A percentile compares a stretch with the other conserved stretches of the same genome.
Evolutionary conservation across 2,888 invertebrate genomes (phyloP).

Genomic region (Stenurella melanura): DNA sequence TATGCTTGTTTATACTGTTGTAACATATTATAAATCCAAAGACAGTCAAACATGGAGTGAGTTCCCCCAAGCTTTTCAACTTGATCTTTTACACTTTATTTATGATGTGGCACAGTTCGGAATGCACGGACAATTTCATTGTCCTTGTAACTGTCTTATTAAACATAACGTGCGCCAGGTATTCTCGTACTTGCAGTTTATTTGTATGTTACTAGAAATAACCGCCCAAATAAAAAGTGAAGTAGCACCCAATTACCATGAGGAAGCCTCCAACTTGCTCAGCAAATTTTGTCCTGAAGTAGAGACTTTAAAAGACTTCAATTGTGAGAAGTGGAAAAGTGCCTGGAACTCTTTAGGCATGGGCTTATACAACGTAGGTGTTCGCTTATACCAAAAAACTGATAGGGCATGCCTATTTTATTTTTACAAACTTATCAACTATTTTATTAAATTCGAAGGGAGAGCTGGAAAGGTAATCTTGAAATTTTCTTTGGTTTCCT

Average conservation of each 20-base stretch:
- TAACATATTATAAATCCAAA: slow-evolving; percentile 43
- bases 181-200: slow-evolving; percentile 37
- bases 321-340: slow-evolving; percentile 54
- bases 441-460: slow-evolving; percentile 51
- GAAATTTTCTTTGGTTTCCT: slow-evolving; percentile 45
- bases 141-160: slow-evolving; percentile 44
- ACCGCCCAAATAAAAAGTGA: slow-evolving; percentile 37
- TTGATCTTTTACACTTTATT: slow-evolving; percentile 42
- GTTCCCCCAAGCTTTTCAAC: slow-evolving; percentile 33
- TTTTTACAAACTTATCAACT: slow-evolving; percentile 45
- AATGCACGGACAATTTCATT: slow-evolving; percentile 31
- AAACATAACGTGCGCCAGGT: slow-evolving; percentile 33
- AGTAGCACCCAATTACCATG: slow-evolving; percentile 30
- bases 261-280: slow-evolving; percentile 41
- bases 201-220: slow-evolving; percentile 34
- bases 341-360: slow-evolving; percentile 52
- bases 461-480: slow-evolving; percentile 30
- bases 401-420: slow-evolving; percentile 42
- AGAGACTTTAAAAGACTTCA: slow-evolving; percentile 47
- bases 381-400: slow-evolving; percentile 45
- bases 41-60: slow-evolving; percentile 39
- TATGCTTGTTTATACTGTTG: slow-evolving; percentile 30
- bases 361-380: slow-evolving; percentile 57
- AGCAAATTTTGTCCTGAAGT: slow-evolving; percentile 52
- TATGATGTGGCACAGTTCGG: slow-evolving; percentile 11